Base-by-base conservation (phyloP, 1,140 invertebrate genomes). In the Bilobella aurantiaca region DNA sequence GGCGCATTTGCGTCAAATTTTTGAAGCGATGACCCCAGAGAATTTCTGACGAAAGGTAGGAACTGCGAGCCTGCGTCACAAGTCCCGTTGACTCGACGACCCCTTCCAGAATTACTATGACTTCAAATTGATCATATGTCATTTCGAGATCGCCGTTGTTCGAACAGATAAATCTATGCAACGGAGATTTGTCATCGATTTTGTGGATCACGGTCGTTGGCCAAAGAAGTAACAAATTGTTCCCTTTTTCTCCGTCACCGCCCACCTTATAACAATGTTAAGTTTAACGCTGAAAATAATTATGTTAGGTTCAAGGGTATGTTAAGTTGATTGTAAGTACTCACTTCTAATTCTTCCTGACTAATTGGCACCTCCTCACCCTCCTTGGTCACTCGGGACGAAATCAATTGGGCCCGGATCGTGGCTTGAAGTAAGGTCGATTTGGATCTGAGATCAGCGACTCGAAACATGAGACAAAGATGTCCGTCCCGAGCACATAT, bases 11-110 rank as follows among this genome's bases (percentile, higher is more conserved):
- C 1, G 94, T 86, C 66, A 95, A 81, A 34, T 86, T 84, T 72
- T 88, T 86, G 74, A 93, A 93, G 3, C 90, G 82, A 77, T 93
- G 89, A 1, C 91, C 91, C 91, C 91, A 96, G n/a, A 92, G 78
- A 49, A 96, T 90, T 78, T 96, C 91, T 16, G 84, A 86, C 32
- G 91, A 90, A 63, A 93, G 25, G 76, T 93, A 95, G 65, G 89
- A 92, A 63, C 89, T 91, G 18, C 91, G 77, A 0, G 89, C 88
- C 76, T 92, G 37, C 21, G 62, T 63, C 62, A 63, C 18, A 29
- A 47, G 46, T 8, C 63, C 47, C 28, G 37, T 58, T 47, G 61
- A 23, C 14, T 37, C 61, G 3, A 25, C 89, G 16, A 89, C 88
- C 57, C 93, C 93, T 31, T 88, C 86, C 8, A 96, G 80, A 78